Evolutionary conservation across 2,888 invertebrate species (phyloP), one percentile per base, ranked within the genome.

Genomic region (Drosophila kambysellisi): DNA sequence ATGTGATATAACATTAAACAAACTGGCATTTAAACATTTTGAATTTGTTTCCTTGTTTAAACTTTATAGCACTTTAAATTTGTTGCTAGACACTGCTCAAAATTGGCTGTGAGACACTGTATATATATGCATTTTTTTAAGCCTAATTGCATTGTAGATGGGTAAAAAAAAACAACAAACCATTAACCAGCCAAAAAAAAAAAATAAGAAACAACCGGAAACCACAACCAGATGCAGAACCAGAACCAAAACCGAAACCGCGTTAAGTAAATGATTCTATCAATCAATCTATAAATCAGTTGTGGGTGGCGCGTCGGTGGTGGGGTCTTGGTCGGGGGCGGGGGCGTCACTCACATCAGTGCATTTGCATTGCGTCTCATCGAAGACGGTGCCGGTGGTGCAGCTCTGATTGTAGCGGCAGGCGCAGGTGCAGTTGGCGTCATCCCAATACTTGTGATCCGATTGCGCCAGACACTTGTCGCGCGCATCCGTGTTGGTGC

Each of bases 391-490:
- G 52, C 95, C 95, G 3, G 95, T 95, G 32, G 95, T 94, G 91
- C 96, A 96, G 43, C 94, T 93, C 32, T 92, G 89, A 12, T 91
- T 88, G 37, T 94, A 93, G 43, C 94, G 93, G 81, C 96, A 96
- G 58, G 94, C 92, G 81, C 96, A 96, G 15, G 93, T 90, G 83
- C 96, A 96, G 0, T 92, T 91, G 8, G 94, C 91, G 9, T 94
- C 92, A 86, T 96, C 94, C 96, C 96, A 96, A 29, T 94, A 89
- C 91, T 95, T 95, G 17, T 92, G 91, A 32, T 92, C 93, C 57
- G 94, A 92, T 74, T 94, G 93, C 62, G 92, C 86, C 48, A 86
- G 76, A 84, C 96, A 96, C 89, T 95, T 95, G 9, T 93, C 92
- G 70, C 94, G 94, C 41, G 95, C 95, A 75, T 95, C 95, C 6